Evolutionary conservation across 2,113 vertebrate genomes (phyloP).

Genomic region (Tricholaema leucomelas): DNA sequence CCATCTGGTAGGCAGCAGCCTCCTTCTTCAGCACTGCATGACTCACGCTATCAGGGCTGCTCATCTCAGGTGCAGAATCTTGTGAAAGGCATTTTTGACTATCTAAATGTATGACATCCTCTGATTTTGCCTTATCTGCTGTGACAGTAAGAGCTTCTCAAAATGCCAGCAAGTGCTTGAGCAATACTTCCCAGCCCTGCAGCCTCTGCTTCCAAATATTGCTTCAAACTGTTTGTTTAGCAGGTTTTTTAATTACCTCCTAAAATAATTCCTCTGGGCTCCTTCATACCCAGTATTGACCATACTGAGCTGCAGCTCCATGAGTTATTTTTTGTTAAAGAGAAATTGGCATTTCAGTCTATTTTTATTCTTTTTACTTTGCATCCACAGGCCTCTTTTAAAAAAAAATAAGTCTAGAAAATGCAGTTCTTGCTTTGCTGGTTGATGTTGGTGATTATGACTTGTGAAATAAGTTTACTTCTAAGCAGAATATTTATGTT

Average conservation of each 20-base stretch:
- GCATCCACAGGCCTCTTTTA: background rate
- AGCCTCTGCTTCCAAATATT: slow-evolving; percentile 8
- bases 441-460: background rate
- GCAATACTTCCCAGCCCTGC: slow-evolving; percentile 27
- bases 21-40: slow-evolving; percentile 11
- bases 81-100: slow-evolving; percentile 40
- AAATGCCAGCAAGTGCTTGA: slow-evolving; percentile 12
- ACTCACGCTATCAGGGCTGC: slow-evolving; percentile 29
- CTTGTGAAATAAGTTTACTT: background rate
- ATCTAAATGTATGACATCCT: slow-evolving; percentile 44
- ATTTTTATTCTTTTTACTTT: background rate
- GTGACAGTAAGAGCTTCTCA: slow-evolving; percentile 5
- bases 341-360: background rate
- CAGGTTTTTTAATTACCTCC: slow-evolving; percentile 30
- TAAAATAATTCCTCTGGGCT: slow-evolving; percentile 25
- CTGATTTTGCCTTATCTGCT: slow-evolving; percentile 52
- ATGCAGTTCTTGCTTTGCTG: background rate
- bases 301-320: background rate
- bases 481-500: background rate
- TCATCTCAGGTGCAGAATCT: slow-evolving; percentile 53
- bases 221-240: slow-evolving; percentile 31
- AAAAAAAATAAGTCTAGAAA: background rate
- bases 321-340: background rate
- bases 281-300: background rate
- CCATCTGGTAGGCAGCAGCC: background rate